Evolutionary conservation across 2,113 vertebrate species (phyloP).

Genomic region (Xenopus laevis): DNA sequence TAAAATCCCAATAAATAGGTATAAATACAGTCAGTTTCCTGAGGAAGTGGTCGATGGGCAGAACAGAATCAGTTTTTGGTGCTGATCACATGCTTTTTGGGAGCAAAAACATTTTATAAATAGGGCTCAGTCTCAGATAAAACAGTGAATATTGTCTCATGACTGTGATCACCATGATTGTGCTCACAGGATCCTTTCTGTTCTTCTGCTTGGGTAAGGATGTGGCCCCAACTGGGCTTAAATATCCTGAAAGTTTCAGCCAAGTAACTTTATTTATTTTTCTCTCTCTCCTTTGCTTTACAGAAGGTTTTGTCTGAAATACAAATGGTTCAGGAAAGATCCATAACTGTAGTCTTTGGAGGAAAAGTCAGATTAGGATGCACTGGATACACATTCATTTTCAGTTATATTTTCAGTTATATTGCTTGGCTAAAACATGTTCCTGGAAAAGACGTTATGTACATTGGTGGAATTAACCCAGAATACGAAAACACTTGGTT

Average conservation of each 20-base stretch:
- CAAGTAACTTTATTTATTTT: no score
- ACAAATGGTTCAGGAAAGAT: background rate
- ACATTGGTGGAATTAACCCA: background rate
- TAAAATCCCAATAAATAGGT: no score
- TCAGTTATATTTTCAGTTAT: background rate
- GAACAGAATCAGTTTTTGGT: no score
- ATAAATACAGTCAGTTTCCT: no score
- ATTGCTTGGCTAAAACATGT: slow-evolving; percentile 2
- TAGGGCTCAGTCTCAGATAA: no score
- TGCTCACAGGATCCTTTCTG: background rate
- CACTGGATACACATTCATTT: background rate
- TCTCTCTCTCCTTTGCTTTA: background rate
- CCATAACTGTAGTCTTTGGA: background rate
- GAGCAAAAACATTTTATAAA: no score
- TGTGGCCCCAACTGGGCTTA: background rate
- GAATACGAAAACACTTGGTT: background rate
- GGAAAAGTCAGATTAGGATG: background rate
- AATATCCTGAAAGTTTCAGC: no score
- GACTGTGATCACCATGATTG: no score
- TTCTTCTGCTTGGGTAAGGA: slow-evolving; percentile 4
- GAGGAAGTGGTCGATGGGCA: no score
- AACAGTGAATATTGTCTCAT: no score
- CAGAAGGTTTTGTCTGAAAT: background rate
- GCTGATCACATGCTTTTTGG: no score
- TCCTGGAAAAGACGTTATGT: background rate